Evolutionary conservation across 1,140 invertebrate genomes (phyloP).

Genomic region (Bombyx mandarina): DNA sequence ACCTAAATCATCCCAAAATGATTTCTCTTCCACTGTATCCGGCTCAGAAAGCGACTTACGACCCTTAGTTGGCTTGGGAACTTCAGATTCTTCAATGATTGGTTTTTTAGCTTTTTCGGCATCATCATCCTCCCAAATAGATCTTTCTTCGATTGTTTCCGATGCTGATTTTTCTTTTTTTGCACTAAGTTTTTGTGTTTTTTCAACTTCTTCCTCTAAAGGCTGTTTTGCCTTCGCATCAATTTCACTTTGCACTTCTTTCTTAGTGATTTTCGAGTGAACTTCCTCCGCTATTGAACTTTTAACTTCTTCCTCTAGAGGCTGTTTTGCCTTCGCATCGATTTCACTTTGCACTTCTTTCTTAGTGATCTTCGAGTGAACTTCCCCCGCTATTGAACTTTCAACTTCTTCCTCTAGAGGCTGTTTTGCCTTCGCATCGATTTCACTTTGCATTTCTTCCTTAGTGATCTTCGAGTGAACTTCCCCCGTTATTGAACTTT

Average conservation of each 20-base stretch:
- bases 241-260: constrained; percentile 48
- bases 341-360: constrained; percentile 51
- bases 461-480: constrained; percentile 62
- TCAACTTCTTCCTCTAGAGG: constrained; percentile 30
- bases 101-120: constrained; percentile 23
- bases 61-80: constrained; percentile 17
- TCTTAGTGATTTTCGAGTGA: constrained; percentile 61
- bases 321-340: constrained; percentile 34
- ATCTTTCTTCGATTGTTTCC: constrained; percentile 40
- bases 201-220: constrained; percentile 15
- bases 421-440: constrained; percentile 39
- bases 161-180: constrained; percentile 45
- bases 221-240: constrained; percentile 34
- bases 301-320: constrained; percentile 2
- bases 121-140: constrained; percentile 30
- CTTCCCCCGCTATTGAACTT: constrained; percentile 16
- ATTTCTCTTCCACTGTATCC: constrained; percentile 39
- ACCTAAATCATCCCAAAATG: constrained; percentile 31
- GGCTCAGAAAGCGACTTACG: constrained; percentile 32
- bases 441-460: constrained; percentile 49
- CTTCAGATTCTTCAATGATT: constrained; percentile 20
- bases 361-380: constrained; percentile 57
- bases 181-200: constrained; percentile 28
- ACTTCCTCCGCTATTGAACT: constrained; percentile 67
- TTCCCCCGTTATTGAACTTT: constrained; percentile 66